Base-by-base conservation (phyloP, 2,888 invertebrate genomes). In the Ferdinandea cuprea region DNA sequence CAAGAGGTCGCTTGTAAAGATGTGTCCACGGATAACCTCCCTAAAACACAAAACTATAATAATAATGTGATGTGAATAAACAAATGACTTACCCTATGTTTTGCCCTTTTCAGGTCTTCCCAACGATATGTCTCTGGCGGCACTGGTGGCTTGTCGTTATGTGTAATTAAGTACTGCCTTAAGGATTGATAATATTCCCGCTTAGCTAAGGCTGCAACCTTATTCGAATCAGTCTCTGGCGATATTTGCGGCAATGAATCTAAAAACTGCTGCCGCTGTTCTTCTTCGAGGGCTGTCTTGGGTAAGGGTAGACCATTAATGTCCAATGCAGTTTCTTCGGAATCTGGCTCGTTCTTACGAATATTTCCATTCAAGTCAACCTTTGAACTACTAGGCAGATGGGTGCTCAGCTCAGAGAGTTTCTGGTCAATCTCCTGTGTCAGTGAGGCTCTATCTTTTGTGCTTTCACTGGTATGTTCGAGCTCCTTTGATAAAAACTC, bases 21-120 rank as follows among this genome's bases (percentile, higher is more conserved):
- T 95, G 94, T 11, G 96, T 96, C 95, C 96, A 96, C 86, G 96
- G 96, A 88, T 96, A 96, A 50, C 94, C 94, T 85, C 96, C 96
- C 88, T 93, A 80, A 63, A 25, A 61, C 15, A 15, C 25, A 46
- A n/a, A 7, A 25, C 5, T 25, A 3, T 25, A 25, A 25, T 25
- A 25, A 25, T n/a, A 25, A 25, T 25, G 5, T 25, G 25, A 25
- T 25, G 2, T 5, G 25, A 5, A 25, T 25, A 25, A 25, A 25
- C 25, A 25, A 25, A 25, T 25, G 25, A 86, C 88, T 88, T 86
- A 91, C 91, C 85, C 90, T 92, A 87, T 93, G 92, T 90, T 94
- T 94, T 86, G 94, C 93, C 89, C 95, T 92, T 87, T 93, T 92
- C 44, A 96, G 91, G 90, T 96, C 96, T 91, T 96, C 96, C 96